These are phyloP conservation scores for Myiozetetes cayanensis DNA, from an alignment of 2,113 vertebrate species.

Conservation along the genomic window DNA sequence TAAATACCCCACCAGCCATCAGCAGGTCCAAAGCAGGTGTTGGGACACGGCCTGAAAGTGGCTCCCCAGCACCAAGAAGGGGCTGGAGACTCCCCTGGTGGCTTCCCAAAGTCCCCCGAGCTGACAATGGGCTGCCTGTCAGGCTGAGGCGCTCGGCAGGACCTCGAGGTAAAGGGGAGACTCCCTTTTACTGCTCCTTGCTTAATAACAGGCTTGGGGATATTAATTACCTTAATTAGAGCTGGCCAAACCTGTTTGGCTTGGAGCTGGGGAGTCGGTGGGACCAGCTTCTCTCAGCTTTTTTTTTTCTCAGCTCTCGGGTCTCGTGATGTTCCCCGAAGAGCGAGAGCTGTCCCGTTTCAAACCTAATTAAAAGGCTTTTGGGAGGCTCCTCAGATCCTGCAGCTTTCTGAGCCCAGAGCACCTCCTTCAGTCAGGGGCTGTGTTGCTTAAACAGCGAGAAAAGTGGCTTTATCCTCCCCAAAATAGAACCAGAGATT, in stretches of 20 bases:
- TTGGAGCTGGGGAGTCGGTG: slow-evolving; percentile 36
- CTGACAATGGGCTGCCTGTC: slow-evolving; percentile 55
- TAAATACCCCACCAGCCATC: not conserved
- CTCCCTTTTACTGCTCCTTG: slow-evolving; percentile 46
- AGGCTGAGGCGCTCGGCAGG: not conserved
- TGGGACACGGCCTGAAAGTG: not conserved
- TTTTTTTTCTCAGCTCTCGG: slow-evolving; percentile 1
- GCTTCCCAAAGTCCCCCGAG: not conserved
- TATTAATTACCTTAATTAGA: slow-evolving; percentile 69
- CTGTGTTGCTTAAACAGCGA: not conserved
- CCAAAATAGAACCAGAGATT: not conserved
- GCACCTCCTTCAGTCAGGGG: not conserved
- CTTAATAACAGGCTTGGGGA: slow-evolving; percentile 68
- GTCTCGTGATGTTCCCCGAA: slow-evolving; percentile 35
- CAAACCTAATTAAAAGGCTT: slow-evolving; percentile 9
- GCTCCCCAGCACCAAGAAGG: rapidly evolving
- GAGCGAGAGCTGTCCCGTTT: slow-evolving; percentile 1
- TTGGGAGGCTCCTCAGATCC: not conserved
- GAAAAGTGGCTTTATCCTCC: not conserved
- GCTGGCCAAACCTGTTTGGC: slow-evolving; percentile 66
- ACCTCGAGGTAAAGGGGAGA: slow-evolving; percentile 40
- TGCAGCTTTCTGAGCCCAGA: not conserved
- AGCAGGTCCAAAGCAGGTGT: rapidly evolving
- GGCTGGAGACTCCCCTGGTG: not conserved
- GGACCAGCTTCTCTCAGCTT: slow-evolving; percentile 50